A percentile compares a stretch with the other conserved stretches of the same genome.
Conservation (phyloP, 2,113 vertebrate species). For the Hassar affinis region DNA sequence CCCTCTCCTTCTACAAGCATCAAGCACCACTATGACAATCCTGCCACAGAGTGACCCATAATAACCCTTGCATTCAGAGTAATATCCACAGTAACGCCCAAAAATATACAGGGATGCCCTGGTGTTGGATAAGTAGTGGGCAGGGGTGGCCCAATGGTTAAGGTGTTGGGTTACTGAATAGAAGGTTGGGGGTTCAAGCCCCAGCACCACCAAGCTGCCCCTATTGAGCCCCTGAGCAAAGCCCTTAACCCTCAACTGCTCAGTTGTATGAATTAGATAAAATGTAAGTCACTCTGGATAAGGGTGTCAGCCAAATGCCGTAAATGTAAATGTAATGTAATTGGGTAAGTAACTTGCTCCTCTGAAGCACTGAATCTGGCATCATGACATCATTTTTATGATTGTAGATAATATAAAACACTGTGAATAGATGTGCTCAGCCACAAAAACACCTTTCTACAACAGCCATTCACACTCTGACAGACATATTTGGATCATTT, state of each 20-base stretch:
- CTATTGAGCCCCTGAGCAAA: too few species aligned
- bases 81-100: slow-evolving; percentile 18
- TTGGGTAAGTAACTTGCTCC: slow-evolving; percentile 34
- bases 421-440: slow-evolving; percentile 23
- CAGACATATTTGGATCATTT: slow-evolving; percentile 37
- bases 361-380: slow-evolving; percentile 33
- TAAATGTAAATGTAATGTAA: too few species aligned
- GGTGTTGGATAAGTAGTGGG: slow-evolving; percentile 47
- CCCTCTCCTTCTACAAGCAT: not conserved
- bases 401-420: slow-evolving; percentile 40
- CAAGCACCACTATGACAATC: not conserved
- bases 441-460: slow-evolving; percentile 24
- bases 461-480: slow-evolving; percentile 25
- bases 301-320: too few species aligned
- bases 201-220: too few species aligned
- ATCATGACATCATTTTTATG: slow-evolving; percentile 37
- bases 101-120: slow-evolving; percentile 36
- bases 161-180: too few species aligned
- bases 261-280: too few species aligned
- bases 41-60: slow-evolving; percentile 4
- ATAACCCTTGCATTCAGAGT: not conserved
- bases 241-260: too few species aligned
- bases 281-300: too few species aligned
- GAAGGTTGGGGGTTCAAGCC: too few species aligned
- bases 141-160: too few species aligned